These are phyloP conservation scores for Mesocentrotus franciscanus DNA, from an alignment of 53 echinoderm and acorn worm species.

Conservation along the genomic window DNA sequence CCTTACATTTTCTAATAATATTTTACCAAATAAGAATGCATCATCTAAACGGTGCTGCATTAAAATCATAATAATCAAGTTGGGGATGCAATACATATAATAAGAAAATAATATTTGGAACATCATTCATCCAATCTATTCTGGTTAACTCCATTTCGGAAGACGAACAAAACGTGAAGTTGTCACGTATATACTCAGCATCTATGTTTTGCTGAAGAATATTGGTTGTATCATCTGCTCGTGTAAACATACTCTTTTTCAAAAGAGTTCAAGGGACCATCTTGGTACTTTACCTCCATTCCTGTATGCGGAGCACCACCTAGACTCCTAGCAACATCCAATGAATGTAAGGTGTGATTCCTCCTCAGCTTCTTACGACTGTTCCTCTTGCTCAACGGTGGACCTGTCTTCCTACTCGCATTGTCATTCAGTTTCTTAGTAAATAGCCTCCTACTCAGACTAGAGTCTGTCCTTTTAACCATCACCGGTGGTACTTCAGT, in stretches of 20 bases:
- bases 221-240: too few relatives aligned
- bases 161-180: too few relatives aligned
- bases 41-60: not conserved
- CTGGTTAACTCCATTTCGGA: too few relatives aligned
- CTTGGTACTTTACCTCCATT: constrained; percentile 70
- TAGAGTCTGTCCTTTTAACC: constrained; percentile 34
- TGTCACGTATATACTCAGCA: too few relatives aligned
- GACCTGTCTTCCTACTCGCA: not conserved
- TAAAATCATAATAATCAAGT: too few relatives aligned
- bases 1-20: not conserved
- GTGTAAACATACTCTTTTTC: too few relatives aligned
- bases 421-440: not conserved
- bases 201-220: too few relatives aligned
- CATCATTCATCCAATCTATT: too few relatives aligned
- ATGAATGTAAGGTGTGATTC: constrained; percentile 78
- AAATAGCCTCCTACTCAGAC: not conserved
- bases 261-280: not conserved
- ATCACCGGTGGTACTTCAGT: not conserved
- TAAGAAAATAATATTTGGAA: too few relatives aligned
- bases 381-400: not conserved
- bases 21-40: not conserved
- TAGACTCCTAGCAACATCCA: constrained; percentile 70
- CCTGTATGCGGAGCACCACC: constrained; percentile 74
- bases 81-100: too few relatives aligned
- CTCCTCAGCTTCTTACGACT: constrained; percentile 62